Evolutionary conservation across 2,797 vertebrate species (phyloP).

Genomic region (Zalophus californianus): DNA sequence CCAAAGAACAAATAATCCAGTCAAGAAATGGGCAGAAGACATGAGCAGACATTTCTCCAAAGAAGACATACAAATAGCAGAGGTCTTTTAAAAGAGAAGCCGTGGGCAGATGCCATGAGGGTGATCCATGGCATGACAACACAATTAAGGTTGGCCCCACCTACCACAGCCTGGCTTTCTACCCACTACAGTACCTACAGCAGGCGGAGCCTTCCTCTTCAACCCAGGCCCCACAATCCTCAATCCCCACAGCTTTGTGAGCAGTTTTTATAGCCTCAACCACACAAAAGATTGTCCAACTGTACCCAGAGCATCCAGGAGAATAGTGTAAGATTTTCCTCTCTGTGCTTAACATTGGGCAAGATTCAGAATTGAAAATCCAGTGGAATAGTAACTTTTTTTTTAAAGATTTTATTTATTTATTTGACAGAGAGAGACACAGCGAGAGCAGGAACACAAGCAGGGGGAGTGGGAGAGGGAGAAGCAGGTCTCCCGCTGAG

Average conservation of each 20-base stretch:
- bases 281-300: neutral
- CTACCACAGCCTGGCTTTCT: neutral
- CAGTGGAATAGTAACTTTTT: neutral
- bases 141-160: too few species aligned
- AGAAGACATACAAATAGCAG: neutral
- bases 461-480: too few species aligned
- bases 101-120: neutral
- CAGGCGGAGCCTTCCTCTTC: neutral
- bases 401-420: too few species aligned
- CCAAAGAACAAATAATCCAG: neutral
- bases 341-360: neutral
- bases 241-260: neutral
- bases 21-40: neutral
- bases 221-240: neutral
- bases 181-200: neutral
- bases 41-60: neutral
- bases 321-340: neutral
- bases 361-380: neutral
- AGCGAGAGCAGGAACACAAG: too few species aligned
- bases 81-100: neutral
- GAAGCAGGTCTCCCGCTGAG: too few species aligned
- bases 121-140: neutral
- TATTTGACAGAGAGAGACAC: too few species aligned
- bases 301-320: neutral
- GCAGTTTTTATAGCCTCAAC: neutral